phyloP scores from a whole-genome alignment of 2,113 vertebrate species.

The Actenoides lindsayi region DNA sequence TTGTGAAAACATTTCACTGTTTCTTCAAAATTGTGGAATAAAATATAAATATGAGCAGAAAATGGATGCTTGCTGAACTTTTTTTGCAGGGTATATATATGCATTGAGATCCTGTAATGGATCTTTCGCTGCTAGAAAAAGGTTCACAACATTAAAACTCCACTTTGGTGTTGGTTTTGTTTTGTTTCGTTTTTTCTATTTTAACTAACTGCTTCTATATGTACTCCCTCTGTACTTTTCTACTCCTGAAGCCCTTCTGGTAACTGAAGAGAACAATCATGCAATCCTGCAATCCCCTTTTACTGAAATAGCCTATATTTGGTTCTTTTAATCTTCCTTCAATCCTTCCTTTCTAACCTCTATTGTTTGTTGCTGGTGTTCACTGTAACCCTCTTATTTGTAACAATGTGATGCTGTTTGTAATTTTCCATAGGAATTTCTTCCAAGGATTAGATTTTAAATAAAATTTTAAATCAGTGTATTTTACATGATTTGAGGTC shows the following conservation, averaged over 20 bases:
- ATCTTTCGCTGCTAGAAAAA: not conserved
- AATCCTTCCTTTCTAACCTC: not conserved
- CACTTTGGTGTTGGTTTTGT: not conserved
- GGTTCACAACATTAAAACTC: not conserved
- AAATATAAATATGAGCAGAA: not conserved
- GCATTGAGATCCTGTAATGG: not conserved
- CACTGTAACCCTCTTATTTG: not conserved
- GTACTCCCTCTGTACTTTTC: not conserved
- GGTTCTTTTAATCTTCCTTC: not conserved
- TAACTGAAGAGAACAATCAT: not conserved
- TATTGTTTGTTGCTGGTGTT: not conserved
- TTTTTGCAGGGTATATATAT: not conserved
- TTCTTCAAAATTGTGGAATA: not conserved
- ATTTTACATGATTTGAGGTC: not conserved
- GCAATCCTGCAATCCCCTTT: not conserved
- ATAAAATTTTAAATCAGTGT: not conserved
- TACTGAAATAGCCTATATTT: not conserved
- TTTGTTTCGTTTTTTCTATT: not conserved
- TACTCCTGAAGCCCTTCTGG: not conserved
- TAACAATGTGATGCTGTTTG: not conserved
- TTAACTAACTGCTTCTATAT: not conserved
- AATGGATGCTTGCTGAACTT: not conserved
- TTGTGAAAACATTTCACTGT: not conserved
- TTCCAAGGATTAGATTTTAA: not conserved
- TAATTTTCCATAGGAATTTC: conserved; percentile 1